Evolutionary conservation across 1,140 invertebrate species (phyloP).

Genomic region (Pteromalus puparum): DNA sequence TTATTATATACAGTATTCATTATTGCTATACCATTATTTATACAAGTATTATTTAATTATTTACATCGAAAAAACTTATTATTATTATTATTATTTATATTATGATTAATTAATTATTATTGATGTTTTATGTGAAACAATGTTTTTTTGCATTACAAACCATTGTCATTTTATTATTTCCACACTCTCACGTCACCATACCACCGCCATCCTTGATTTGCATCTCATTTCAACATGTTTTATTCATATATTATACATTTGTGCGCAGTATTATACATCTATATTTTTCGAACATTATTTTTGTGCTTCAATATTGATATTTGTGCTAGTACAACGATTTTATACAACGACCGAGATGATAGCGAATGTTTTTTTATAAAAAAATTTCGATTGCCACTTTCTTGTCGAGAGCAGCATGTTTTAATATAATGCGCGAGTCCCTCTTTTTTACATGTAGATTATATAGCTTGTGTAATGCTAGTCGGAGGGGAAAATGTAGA

Average conservation of each 20-base stretch:
- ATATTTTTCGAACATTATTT: slow-evolving; percentile 44
- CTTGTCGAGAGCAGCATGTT: slow-evolving; percentile 8
- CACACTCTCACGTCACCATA: slow-evolving; percentile 9
- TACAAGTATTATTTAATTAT: slow-evolving; percentile 21
- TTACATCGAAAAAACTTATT: slow-evolving; percentile 30
- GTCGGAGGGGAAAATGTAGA: not conserved
- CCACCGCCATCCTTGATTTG: slow-evolving; percentile 15
- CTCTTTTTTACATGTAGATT: slow-evolving; percentile 45
- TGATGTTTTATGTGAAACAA: slow-evolving; percentile 37
- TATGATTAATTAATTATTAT: slow-evolving; percentile 35
- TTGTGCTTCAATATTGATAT: slow-evolving; percentile 26
- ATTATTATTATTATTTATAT: slow-evolving; percentile 44
- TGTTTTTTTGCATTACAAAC: slow-evolving; percentile 37
- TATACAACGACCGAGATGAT: slow-evolving; percentile 64
- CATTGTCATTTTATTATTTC: slow-evolving; percentile 35
- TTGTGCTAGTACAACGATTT: slow-evolving; percentile 67
- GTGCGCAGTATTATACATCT: slow-evolving; percentile 47
- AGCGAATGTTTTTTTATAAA: slow-evolving; percentile 30
- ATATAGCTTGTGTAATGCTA: slow-evolving; percentile 18
- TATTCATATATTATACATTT: not conserved
- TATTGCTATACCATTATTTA: slow-evolving; percentile 1
- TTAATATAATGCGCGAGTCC: slow-evolving; percentile 34
- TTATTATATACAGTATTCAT: slow-evolving; percentile 21
- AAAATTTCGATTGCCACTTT: slow-evolving; percentile 12
- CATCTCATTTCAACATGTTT: slow-evolving; percentile 21